Conservation (phyloP, 37 sponge, comb jelly and placozoan genomes). For the Corticium candelabrum region DNA sequence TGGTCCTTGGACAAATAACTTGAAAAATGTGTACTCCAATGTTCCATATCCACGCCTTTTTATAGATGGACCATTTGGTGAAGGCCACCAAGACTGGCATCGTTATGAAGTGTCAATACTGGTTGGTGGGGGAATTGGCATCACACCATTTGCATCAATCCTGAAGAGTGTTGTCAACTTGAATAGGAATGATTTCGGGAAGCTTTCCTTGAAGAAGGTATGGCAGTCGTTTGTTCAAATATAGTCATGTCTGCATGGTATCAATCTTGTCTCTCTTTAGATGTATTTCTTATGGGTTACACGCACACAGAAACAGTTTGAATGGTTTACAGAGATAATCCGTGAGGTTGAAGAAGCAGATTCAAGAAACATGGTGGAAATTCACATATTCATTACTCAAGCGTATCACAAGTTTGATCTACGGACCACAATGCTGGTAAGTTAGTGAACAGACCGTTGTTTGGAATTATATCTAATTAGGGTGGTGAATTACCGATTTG, state of each 20-base stretch:
- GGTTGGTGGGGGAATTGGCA: conserved; percentile 97
- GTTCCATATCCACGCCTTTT: conserved; percentile 35
- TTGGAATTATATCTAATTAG: not conserved
- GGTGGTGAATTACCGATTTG: not conserved
- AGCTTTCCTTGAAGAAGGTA: conserved; percentile 73
- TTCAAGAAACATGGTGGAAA: conserved; percentile 61
- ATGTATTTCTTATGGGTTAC: conserved; percentile 97
- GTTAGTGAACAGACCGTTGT: not conserved
- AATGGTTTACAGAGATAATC: conserved; percentile 94
- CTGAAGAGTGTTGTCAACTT: conserved; percentile 87
- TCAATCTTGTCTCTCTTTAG: conserved; percentile 16
- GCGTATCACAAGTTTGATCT: conserved; percentile 96
- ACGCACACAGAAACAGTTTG: conserved; percentile 91
- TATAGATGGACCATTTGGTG: conserved; percentile 95
- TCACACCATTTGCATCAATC: conserved; percentile 98
- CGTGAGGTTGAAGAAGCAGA: conserved; percentile 84
- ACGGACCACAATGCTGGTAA: conserved; percentile 92
- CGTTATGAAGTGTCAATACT: conserved; percentile 81
- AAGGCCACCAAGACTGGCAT: conserved; percentile 97
- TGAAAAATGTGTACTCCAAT: conserved; percentile 64
- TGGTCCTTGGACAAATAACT: conserved; percentile 96
- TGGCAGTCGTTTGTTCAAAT: no score
- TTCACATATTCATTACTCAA: conserved; percentile 90
- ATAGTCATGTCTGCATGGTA: no score
- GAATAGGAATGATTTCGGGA: conserved; percentile 47